phyloP scores from a whole-genome alignment of 2,888 invertebrate species.

The Lasioglossum malachurum region DNA sequence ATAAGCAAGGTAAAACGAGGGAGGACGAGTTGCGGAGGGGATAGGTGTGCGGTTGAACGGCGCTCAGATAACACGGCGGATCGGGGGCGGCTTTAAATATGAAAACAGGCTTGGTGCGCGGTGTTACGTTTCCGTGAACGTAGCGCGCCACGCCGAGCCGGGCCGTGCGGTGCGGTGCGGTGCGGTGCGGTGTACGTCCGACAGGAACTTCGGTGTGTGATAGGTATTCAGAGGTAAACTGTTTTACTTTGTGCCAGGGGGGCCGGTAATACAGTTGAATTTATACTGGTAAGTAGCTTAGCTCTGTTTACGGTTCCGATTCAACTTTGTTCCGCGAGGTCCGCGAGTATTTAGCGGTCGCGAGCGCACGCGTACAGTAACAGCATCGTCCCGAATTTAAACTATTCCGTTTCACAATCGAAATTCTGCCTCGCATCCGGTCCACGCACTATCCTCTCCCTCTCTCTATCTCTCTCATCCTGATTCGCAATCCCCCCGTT shows the following conservation, averaged over 20 bases:
- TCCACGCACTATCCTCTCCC: background rate
- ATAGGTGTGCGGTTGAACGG: background rate
- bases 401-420: conserved; percentile 63
- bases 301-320: conserved; percentile 62
- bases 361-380: conserved; percentile 37
- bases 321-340: conserved; percentile 61
- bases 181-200: background rate
- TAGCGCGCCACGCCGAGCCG: background rate
- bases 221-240: conserved; percentile 55
- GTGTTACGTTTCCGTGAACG: background rate
- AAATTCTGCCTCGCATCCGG: conserved; percentile 58
- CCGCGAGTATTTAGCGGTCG: conserved; percentile 57
- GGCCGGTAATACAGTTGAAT: conserved; percentile 45
- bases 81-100: conserved; percentile 29
- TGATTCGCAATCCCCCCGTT: background rate
- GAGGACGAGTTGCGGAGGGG: background rate
- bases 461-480: background rate
- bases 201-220: conserved; percentile 40
- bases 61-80: conserved; percentile 37
- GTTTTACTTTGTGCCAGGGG: conserved; percentile 57
- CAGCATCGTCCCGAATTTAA: conserved; percentile 53
- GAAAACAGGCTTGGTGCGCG: conserved; percentile 15
- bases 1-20: background rate
- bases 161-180: background rate
- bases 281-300: conserved; percentile 67